A percentile compares a stretch with the other conserved stretches of the same genome.
These are phyloP conservation scores for Drosophila carrolli DNA, from an alignment of 1,140 invertebrate genomes.

Conservation along the genomic window DNA sequence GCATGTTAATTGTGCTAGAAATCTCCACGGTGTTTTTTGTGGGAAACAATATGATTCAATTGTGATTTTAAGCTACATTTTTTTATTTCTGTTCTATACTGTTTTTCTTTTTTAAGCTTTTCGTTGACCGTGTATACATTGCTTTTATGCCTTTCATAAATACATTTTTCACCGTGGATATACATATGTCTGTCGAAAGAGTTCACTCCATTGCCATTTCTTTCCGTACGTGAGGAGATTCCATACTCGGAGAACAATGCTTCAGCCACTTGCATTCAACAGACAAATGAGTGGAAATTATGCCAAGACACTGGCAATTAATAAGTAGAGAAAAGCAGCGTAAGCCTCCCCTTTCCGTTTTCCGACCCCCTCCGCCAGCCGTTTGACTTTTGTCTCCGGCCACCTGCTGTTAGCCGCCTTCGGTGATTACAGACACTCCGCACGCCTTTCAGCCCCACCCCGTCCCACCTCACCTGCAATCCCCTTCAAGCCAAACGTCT, in stretches of 20 bases:
- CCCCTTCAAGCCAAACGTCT: conserved; percentile 35
- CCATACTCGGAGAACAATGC: conserved; percentile 64
- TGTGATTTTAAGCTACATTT: no score
- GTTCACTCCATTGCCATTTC: conserved; percentile 40
- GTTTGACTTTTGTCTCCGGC: conserved; percentile 47
- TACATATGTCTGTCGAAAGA: conserved; percentile 6
- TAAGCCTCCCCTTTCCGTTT: conserved; percentile 11
- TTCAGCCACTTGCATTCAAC: conserved; percentile 70
- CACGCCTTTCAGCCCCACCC: conserved; percentile 7
- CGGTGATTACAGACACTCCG: conserved; percentile 40
- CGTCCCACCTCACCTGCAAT: conserved; percentile 1
- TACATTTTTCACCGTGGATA: neutral
- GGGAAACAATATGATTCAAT: neutral
- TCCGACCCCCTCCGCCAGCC: neutral
- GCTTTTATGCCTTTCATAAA: no score
- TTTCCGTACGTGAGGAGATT: conserved; percentile 64
- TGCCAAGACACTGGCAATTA: conserved; percentile 80
- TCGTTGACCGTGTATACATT: no score
- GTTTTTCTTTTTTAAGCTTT: no score
- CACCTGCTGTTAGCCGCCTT: conserved; percentile 52
- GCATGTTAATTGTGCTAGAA: no score
- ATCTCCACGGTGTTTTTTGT: no score
- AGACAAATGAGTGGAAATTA: conserved; percentile 81
- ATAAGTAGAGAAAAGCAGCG: conserved; percentile 67
- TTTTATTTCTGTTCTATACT: no score